phyloP scores from a whole-genome alignment of 2,888 invertebrate species.

The Acleris holmiana region DNA sequence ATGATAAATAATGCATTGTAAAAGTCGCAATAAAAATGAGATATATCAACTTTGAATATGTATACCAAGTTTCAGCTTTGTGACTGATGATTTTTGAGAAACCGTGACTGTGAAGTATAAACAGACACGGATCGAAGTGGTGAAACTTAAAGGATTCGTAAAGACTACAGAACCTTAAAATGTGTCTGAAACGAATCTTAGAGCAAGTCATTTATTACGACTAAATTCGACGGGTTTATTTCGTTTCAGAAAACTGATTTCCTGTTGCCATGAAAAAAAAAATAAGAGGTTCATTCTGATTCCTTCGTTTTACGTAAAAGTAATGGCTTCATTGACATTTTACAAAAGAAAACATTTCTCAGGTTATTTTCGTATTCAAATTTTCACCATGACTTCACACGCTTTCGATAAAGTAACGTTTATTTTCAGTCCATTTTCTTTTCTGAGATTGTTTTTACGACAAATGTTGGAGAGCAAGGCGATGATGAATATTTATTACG shows the following conservation, averaged over 20 bases:
- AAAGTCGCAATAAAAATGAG: too few species aligned
- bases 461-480: neutral
- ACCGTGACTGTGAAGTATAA: too few species aligned
- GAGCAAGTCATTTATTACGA: too few species aligned
- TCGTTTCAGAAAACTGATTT: neutral
- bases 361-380: constrained; percentile 1
- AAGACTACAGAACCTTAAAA: too few species aligned
- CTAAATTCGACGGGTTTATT: neutral
- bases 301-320: neutral
- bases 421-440: neutral
- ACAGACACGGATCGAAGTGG: too few species aligned
- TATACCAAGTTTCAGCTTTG: too few species aligned
- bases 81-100: too few species aligned
- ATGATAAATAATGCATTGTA: too few species aligned
- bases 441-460: neutral
- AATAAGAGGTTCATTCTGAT: neutral
- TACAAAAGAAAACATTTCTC: neutral
- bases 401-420: neutral
- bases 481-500: neutral
- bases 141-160: too few species aligned
- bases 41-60: too few species aligned
- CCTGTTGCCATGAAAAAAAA: neutral
- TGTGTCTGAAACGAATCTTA: too few species aligned
- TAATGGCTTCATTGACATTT: constrained; percentile 4
- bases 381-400: constrained; percentile 11